phyloP scores from a whole-genome alignment of 2,797 vertebrate species.

The Chloroceryle inda region DNA sequence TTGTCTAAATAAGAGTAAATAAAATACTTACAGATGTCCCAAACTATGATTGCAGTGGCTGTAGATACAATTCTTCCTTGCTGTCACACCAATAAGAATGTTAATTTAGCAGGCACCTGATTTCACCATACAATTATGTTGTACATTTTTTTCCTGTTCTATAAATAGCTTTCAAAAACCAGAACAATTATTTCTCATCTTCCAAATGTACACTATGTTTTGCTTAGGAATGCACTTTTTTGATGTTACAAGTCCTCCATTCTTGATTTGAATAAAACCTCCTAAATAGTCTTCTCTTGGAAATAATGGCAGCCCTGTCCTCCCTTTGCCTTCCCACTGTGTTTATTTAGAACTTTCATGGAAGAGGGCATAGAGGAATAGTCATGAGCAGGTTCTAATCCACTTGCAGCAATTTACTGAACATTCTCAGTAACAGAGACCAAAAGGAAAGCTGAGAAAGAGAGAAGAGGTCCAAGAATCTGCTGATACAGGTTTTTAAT shows the following conservation, averaged over 20 bases:
- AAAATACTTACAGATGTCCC: constrained; percentile 36
- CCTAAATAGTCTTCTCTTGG: background rate
- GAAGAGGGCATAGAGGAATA: background rate
- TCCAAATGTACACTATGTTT: constrained; percentile 9
- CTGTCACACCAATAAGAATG: constrained; percentile 32
- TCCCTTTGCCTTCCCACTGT: background rate
- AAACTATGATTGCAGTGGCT: constrained; percentile 27
- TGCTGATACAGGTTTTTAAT: constrained; percentile 22
- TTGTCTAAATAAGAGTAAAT: constrained; percentile 27
- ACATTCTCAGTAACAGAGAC: constrained; percentile 38
- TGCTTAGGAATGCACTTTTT: constrained; percentile 42
- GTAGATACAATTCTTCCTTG: constrained; percentile 57
- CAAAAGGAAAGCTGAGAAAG: background rate
- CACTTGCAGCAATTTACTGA: constrained; percentile 17
- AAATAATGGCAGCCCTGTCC: background rate
- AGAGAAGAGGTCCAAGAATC: background rate
- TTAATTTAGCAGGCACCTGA: constrained; percentile 64
- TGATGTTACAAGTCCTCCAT: constrained; percentile 2
- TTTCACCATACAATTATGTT: constrained; percentile 25
- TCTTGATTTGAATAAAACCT: constrained; percentile 27
- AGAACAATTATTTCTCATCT: constrained; percentile 31
- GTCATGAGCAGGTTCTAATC: constrained; percentile 48
- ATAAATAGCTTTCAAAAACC: constrained; percentile 58
- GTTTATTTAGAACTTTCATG: background rate
- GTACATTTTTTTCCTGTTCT: background rate